These are phyloP conservation scores for Phylloscopus whistleri DNA, from an alignment of 2,113 vertebrate genomes.

Conservation along the genomic window DNA sequence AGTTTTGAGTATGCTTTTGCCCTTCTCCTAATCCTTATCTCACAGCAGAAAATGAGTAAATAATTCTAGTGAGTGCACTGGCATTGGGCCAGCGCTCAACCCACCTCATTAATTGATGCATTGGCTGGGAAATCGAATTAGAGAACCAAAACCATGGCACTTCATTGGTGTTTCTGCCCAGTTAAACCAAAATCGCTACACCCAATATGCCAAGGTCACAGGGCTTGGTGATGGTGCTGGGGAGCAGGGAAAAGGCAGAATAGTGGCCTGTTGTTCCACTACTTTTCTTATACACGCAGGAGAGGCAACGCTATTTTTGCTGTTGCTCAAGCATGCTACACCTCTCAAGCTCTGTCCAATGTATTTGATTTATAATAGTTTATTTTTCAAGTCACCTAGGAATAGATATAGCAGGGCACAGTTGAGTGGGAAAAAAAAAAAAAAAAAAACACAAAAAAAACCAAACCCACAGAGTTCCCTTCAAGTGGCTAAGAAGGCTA, in stretches of 20 bases:
- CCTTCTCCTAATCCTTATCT: no score
- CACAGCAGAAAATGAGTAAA: background rate
- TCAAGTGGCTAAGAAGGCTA: background rate
- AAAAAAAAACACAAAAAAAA: no score
- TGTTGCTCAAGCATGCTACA: background rate
- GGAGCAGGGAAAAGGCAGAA: background rate
- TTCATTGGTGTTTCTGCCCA: background rate
- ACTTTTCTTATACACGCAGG: background rate
- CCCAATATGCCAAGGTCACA: background rate
- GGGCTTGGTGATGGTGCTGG: background rate
- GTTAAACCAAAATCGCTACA: fast-evolving
- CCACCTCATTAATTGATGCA: background rate
- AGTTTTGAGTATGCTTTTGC: no score
- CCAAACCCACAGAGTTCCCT: background rate
- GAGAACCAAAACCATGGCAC: background rate
- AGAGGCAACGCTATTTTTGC: background rate
- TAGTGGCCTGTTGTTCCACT: background rate
- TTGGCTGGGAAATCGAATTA: background rate
- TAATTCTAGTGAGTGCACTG: background rate
- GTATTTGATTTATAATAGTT: background rate
- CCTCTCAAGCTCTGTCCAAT: background rate
- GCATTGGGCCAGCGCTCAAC: fast-evolving
- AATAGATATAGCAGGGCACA: background rate
- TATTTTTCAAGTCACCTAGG: background rate
- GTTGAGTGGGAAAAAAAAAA: background rate